These are phyloP conservation scores for Cyanoliseus patagonus DNA, from an alignment of 2,113 vertebrate species.

Conservation along the genomic window DNA sequence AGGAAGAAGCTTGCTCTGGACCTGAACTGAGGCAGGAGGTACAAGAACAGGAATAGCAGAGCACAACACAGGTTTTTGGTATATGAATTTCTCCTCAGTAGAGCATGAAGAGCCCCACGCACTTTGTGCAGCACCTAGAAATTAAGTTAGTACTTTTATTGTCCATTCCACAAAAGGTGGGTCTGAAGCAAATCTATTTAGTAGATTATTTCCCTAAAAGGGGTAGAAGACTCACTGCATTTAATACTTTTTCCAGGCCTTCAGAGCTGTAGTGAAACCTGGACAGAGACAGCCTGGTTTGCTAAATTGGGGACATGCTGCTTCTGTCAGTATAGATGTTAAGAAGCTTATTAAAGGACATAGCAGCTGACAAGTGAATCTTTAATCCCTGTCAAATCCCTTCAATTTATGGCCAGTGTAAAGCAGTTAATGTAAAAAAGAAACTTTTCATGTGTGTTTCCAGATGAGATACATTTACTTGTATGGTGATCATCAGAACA, in stretches of 20 bases:
- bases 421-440: background rate
- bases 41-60: background rate
- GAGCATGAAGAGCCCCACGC: background rate
- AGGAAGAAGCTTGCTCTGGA: background rate
- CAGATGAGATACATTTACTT: background rate
- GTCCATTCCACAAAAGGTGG: background rate
- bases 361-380: conserved; percentile 29
- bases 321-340: background rate
- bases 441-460: background rate
- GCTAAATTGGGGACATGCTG: background rate
- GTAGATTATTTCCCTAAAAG: background rate
- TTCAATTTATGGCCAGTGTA: background rate
- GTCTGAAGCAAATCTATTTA: background rate
- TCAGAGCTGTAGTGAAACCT: background rate
- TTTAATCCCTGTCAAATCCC: conserved; percentile 34
- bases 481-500: background rate
- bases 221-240: background rate
- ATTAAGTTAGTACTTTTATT: background rate
- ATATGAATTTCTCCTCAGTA: background rate
- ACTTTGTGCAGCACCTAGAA: background rate
- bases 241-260: background rate
- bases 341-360: conserved; percentile 49
- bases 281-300: background rate
- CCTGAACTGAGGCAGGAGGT: background rate
- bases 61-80: background rate